Percentiles rank a stretch among this genome's conserved stretches.
These are phyloP conservation scores for Hystrix cristata DNA, from an alignment of 2,113 vertebrate species.

Conservation along the genomic window DNA sequence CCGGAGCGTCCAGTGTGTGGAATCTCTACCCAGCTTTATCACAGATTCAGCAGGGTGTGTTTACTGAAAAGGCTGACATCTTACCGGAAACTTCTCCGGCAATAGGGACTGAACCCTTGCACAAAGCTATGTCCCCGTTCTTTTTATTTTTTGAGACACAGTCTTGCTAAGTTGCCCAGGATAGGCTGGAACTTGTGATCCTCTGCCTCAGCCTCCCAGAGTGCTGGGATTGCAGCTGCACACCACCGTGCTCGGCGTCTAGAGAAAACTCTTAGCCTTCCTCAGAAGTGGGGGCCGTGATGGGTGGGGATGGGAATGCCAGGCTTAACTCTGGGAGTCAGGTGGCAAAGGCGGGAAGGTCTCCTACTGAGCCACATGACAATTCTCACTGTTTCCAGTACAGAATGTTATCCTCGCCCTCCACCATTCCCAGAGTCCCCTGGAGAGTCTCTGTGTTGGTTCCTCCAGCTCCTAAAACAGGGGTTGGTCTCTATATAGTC, in stretches of 20 bases:
- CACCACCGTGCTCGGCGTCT: too few species aligned
- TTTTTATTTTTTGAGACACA: too few species aligned
- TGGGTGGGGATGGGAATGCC: too few species aligned
- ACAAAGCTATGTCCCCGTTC: too few species aligned
- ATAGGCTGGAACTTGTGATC: too few species aligned
- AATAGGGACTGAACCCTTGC: too few species aligned
- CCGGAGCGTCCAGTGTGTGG: neutral
- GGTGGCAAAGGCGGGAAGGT: neutral
- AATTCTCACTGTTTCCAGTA: neutral
- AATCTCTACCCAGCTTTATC: neutral
- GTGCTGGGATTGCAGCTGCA: too few species aligned
- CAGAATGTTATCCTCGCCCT: neutral
- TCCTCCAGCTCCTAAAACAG: neutral
- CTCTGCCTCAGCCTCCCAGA: too few species aligned
- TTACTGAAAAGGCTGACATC: neutral
- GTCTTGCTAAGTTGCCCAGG: too few species aligned
- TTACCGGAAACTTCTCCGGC: too few species aligned
- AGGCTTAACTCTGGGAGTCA: neutral
- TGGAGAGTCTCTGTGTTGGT: neutral
- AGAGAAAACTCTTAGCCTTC: neutral
- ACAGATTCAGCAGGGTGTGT: fast-evolving
- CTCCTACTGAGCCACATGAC: too few species aligned
- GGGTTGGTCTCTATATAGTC: neutral
- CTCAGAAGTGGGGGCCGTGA: neutral
- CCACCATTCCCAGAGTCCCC: fast-evolving